phyloP scores from a whole-genome alignment of 1,140 invertebrate genomes.

The Cherax destructor region DNA sequence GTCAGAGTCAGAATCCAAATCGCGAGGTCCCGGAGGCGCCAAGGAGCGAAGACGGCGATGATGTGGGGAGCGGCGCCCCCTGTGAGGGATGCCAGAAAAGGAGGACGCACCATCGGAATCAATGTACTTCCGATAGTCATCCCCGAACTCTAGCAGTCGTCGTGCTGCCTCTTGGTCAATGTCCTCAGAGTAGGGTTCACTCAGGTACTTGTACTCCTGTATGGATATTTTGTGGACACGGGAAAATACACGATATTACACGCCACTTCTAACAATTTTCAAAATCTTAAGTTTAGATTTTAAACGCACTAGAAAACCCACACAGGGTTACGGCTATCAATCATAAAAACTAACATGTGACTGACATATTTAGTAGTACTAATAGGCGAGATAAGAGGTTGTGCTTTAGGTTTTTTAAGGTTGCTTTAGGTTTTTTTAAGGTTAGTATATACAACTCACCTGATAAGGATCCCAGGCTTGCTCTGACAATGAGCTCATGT shows the following conservation, averaged over 20 bases:
- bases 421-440: too few relatives aligned
- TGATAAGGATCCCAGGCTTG: slow-evolving; percentile 82
- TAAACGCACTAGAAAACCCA: neutral
- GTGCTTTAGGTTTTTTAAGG: too few relatives aligned
- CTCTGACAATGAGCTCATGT: slow-evolving; percentile 88
- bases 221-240: neutral
- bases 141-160: slow-evolving; percentile 89
- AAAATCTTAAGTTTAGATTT: neutral
- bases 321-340: too few relatives aligned
- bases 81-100: slow-evolving; percentile 63
- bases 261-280: too few relatives aligned
- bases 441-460: slow-evolving; percentile 72
- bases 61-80: slow-evolving; percentile 61
- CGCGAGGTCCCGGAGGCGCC: slow-evolving; percentile 54
- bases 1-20: slow-evolving; percentile 82
- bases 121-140: slow-evolving; percentile 91
- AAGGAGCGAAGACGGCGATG: slow-evolving; percentile 65
- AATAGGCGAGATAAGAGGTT: too few relatives aligned
- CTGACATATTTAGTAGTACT: too few relatives aligned
- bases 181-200: slow-evolving; percentile 91
- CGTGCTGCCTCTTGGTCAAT: slow-evolving; percentile 89
- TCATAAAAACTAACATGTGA: too few relatives aligned
- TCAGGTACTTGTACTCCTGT: slow-evolving; percentile 90
- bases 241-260: too few relatives aligned
- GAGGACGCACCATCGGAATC: slow-evolving; percentile 77